Base-by-base conservation (phyloP, 1,140 invertebrate species). In the Phymastichus coffea region DNA sequence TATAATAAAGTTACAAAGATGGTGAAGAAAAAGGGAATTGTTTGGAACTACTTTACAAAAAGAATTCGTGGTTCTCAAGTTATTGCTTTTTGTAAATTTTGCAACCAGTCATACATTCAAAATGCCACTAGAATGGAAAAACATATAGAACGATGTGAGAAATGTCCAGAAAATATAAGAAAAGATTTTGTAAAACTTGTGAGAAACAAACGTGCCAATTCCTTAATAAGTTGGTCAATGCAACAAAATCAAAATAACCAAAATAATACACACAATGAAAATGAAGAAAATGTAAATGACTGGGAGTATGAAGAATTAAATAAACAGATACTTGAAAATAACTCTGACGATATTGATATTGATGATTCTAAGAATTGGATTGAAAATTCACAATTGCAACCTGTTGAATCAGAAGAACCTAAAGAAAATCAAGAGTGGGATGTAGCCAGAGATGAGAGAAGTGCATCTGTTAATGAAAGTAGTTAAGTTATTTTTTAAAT, bases 41-140 rank as follows among this genome's bases (percentile, higher is more conserved):
- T 77, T 19, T 76, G 74, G 73, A 73, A 72, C 46, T 75, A 74
- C 41, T 77, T 73, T 17, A 66, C 70, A 23, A 75, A 76, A 56
- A 76, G 76, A 59, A 66, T 75, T 7, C 67, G 72, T 46, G 73
- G 71, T 7, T 65, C 69, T n/a, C 69, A 75, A 43, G 70, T 75
- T 3, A 72, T 70, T 17, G 72, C 70, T 3, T 75, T 73, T 54
- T 76, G 73, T 37, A 77, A 77, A 58, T 77, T 72, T 47, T 76
- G 72, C 37, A 64, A 75, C 53, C 69, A 73, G 41, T 77, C 70
- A 0, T 75, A 76, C 8, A 73, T 74, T 23, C 71, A 77, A 67
- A 77, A 73, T 74, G 72, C 70, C 2, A 75, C 72, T 12, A 63
- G 71, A 12, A 76, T 75, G 74, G 70, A 75, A 38, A 66, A 68